phyloP scores from a whole-genome alignment of 1,140 invertebrate species.

The Eriocheir sinensis region DNA sequence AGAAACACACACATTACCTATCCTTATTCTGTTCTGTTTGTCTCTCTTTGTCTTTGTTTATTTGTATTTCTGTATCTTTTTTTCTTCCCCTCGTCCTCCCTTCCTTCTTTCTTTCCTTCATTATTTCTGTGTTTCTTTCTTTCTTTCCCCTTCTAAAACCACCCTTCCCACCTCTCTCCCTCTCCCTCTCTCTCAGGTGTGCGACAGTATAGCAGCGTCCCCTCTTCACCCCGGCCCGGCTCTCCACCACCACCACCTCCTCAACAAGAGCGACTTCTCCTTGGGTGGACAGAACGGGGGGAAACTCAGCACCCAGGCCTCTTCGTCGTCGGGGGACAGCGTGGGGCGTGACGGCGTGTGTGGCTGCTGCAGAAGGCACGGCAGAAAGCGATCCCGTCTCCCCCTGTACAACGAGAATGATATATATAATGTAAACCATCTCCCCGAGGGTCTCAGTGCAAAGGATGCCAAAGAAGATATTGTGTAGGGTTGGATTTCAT shows the following conservation, averaged over 20 bases:
- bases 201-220: too few species aligned
- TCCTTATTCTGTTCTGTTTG: too few species aligned
- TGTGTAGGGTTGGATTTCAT: not conserved
- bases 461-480: constrained; percentile 26
- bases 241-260: not conserved
- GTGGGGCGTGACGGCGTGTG: not conserved
- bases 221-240: not conserved
- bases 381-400: not conserved
- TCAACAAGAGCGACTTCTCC: not conserved
- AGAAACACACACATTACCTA: too few species aligned
- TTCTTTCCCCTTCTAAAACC: too few species aligned
- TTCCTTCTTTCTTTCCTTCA: too few species aligned
- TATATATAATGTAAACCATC: not conserved
- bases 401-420: not conserved
- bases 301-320: not conserved
- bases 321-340: not conserved
- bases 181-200: not conserved
- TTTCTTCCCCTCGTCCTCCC: too few species aligned
- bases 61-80: too few species aligned
- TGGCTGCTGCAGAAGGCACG: constrained; percentile 8
- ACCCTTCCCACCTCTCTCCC: too few species aligned
- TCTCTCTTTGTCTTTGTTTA: too few species aligned
- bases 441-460: not conserved
- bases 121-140: too few species aligned
- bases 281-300: not conserved